Percentiles rank a stretch among this genome's conserved stretches.
Evolutionary conservation across 1,140 invertebrate genomes (phyloP).

Genomic region (Neodiprion lecontei): DNA sequence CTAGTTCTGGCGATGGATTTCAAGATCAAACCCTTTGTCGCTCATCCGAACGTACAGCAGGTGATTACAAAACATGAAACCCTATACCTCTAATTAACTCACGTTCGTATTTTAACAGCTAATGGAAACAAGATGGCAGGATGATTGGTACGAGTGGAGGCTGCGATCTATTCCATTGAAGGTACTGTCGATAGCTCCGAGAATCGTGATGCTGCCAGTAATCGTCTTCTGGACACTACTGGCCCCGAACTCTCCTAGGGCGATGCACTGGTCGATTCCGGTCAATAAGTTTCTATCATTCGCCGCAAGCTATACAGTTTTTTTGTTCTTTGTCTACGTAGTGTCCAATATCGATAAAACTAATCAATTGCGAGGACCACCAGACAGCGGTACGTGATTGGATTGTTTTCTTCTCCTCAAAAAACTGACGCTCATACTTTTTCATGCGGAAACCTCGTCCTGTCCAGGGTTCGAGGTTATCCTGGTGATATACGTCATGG

Average conservation of each 20-base stretch:
- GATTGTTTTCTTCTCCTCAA: neutral
- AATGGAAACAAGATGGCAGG: conserved; percentile 60
- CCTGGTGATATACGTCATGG: conserved; percentile 57
- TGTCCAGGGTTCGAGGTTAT: conserved; percentile 55
- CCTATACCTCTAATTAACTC: conserved; percentile 3
- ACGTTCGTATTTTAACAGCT: conserved; percentile 23
- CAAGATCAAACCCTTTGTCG: conserved; percentile 77
- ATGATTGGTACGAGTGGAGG: conserved; percentile 65
- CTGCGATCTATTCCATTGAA: conserved; percentile 49
- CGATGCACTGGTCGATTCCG: conserved; percentile 59
- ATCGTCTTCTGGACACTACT: conserved; percentile 57
- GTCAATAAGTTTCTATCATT: conserved; percentile 68
- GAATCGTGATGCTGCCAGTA: conserved; percentile 57
- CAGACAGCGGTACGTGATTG: conserved; percentile 52
- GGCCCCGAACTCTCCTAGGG: conserved; percentile 52
- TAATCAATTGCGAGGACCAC: conserved; percentile 62
- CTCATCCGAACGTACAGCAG: conserved; percentile 78
- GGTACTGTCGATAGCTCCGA: conserved; percentile 45
- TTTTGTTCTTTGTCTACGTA: conserved; percentile 67
- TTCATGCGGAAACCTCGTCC: neutral
- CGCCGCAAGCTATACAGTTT: conserved; percentile 68
- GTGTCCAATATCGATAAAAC: conserved; percentile 65
- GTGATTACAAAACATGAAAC: conserved; percentile 39
- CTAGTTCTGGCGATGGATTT: conserved; percentile 75
- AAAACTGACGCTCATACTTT: neutral